phyloP scores from a whole-genome alignment of 2,888 invertebrate species.

The Synergus japonicus region DNA sequence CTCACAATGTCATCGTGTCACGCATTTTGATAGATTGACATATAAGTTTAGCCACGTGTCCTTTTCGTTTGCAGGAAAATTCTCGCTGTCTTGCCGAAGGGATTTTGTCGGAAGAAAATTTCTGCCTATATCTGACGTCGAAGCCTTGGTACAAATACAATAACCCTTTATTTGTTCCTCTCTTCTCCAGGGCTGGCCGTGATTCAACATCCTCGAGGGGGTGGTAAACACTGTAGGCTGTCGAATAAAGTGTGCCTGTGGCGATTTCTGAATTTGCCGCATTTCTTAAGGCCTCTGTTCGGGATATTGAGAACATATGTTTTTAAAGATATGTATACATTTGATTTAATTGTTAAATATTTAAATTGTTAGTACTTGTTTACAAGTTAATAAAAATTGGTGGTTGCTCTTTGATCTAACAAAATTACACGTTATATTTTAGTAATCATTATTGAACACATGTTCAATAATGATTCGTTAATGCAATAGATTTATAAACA shows the following conservation, averaged over 20 bases:
- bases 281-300: constrained; percentile 47
- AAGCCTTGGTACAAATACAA: constrained; percentile 75
- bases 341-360: too few species aligned
- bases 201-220: constrained; percentile 75
- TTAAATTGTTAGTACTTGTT: too few species aligned
- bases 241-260: constrained; percentile 55
- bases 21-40: constrained; percentile 8
- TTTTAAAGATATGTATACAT: too few species aligned
- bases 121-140: constrained; percentile 52
- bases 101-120: constrained; percentile 47
- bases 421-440: too few species aligned
- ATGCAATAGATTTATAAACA: neutral
- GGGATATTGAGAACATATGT: neutral
- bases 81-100: constrained; percentile 50
- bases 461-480: too few species aligned
- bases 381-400: too few species aligned
- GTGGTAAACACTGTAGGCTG: constrained; percentile 67
- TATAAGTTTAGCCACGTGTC: constrained; percentile 47
- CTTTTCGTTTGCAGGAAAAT: constrained; percentile 42
- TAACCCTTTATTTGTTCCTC: constrained; percentile 77
- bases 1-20: neutral
- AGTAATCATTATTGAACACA: too few species aligned
- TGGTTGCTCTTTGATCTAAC: too few species aligned
- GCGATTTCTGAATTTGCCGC: constrained; percentile 66
- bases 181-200: constrained; percentile 63